Evolutionary conservation across 1,140 invertebrate species (phyloP), one percentile per base, ranked within the genome.

Genomic region (Cyclargus thomasi): DNA sequence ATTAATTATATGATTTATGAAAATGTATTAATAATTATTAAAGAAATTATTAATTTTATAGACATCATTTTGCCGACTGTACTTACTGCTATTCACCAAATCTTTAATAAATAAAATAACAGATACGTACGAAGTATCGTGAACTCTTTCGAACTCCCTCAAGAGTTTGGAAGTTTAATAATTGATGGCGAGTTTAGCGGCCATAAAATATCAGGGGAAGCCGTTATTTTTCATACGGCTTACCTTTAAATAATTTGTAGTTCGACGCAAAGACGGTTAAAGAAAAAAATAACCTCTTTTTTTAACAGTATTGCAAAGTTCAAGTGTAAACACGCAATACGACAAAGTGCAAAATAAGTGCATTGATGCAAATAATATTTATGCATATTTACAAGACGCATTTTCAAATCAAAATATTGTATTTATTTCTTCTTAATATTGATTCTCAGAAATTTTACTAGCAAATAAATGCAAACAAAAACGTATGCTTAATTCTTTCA

Each of bases 171-270:
- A 75, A 80, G 77, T 86, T 86, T 83, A 88, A 86, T 85, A 86
- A 88, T 88, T 86, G 82, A 88, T 85, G 77, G 78, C 75, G 81
- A 88, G 80, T 86, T 81, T 85, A 83, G 78, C 82, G 77, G 67
- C 76, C 79, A 79, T 86, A 86, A 86, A 85, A 80, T 85, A 86
- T 82, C 78, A 74, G 78, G 79, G 69, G 74, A 76, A 70, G 68
- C 64, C 67, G 72, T 76, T 72, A 81, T 83, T 81, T 82, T 77
- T 84, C 80, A 86, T 76, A 68, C 73, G 70, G 78, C 77, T 82
- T 79, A 82, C 72, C 72, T 79, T 82, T 76, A 80, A 84, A 83
- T 76, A 80, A 76, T 68, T 67, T 68, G 74, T 73, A 74, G 66
- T 63, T 73, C n/a, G 66, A 35, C 20, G 47, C 67, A 17, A 20